Evolutionary conservation across 2,888 invertebrate genomes (phyloP).

Genomic region (Clitarchus hookeri): DNA sequence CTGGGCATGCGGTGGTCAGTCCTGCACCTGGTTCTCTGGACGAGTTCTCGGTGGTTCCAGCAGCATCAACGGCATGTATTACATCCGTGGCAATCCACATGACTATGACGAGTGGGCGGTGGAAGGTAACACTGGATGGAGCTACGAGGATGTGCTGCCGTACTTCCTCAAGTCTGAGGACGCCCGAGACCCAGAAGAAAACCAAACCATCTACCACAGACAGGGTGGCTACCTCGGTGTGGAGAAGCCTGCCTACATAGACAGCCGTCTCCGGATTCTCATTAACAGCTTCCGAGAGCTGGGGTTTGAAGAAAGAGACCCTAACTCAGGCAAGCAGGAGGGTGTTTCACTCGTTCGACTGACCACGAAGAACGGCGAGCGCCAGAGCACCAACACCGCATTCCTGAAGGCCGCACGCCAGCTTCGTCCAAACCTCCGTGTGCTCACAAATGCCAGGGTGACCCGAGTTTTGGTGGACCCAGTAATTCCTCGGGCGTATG

Average conservation of each 20-base stretch:
- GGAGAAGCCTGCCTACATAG: background rate
- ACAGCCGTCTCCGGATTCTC: background rate
- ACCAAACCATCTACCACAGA: background rate
- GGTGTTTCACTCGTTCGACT: background rate
- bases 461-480: too few relatives aligned
- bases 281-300: background rate
- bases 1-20: background rate
- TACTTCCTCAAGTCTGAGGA: too few relatives aligned
- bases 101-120: slow-evolving; percentile 70
- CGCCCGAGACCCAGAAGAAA: background rate
- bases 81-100: slow-evolving; percentile 62
- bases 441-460: background rate
- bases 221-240: background rate
- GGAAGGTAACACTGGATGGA: slow-evolving; percentile 57
- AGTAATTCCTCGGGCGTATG: too few relatives aligned
- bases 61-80: slow-evolving; percentile 56
- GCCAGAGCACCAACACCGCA: background rate
- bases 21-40: slow-evolving; percentile 68
- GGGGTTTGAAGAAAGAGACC: background rate
- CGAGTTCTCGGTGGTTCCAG: too few relatives aligned
- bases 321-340: background rate
- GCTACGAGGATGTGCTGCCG: too few relatives aligned
- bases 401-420: background rate
- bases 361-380: background rate
- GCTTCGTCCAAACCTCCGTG: background rate